Percentiles rank a stretch among this genome's conserved stretches.
These are phyloP conservation scores for Dione juno DNA, from an alignment of 2,888 invertebrate species.

Conservation along the genomic window DNA sequence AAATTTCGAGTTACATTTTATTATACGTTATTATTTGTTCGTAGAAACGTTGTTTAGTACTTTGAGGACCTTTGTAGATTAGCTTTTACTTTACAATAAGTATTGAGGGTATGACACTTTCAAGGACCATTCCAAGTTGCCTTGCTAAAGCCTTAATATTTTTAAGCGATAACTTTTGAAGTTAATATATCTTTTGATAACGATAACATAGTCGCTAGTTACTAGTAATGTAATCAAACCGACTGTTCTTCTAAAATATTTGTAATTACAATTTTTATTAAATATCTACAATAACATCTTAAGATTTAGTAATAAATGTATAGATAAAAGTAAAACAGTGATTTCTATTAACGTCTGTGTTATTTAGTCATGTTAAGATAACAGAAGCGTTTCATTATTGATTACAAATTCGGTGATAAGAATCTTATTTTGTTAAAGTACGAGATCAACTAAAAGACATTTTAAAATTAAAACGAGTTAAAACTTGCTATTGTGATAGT, in stretches of 20 bases:
- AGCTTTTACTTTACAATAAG: constrained; percentile 17
- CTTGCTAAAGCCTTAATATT: constrained; percentile 40
- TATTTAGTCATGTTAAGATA: constrained; percentile 2
- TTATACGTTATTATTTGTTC: too few species aligned
- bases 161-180: constrained; percentile 15
- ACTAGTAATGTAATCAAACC: constrained; percentile 1
- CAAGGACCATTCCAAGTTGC: constrained; percentile 39
- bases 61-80: constrained; percentile 1
- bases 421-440: background rate
- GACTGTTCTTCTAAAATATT: constrained; percentile 10
- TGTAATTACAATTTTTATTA: constrained; percentile 4
- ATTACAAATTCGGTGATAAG: background rate
- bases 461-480: background rate
- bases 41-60: constrained; percentile 5
- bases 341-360: constrained; percentile 13
- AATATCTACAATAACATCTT: background rate
- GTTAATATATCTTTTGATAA: constrained; percentile 8
- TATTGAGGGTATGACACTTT: constrained; percentile 14
- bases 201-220: constrained; percentile 7
- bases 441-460: background rate
- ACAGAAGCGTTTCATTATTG: background rate
- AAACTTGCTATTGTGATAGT: constrained; percentile 1
- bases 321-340: constrained; percentile 1
- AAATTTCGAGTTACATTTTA: too few species aligned
- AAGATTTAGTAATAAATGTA: constrained; percentile 16